Base-by-base conservation (phyloP, 2,797 vertebrate genomes). In the Cyclura pinguis region DNA sequence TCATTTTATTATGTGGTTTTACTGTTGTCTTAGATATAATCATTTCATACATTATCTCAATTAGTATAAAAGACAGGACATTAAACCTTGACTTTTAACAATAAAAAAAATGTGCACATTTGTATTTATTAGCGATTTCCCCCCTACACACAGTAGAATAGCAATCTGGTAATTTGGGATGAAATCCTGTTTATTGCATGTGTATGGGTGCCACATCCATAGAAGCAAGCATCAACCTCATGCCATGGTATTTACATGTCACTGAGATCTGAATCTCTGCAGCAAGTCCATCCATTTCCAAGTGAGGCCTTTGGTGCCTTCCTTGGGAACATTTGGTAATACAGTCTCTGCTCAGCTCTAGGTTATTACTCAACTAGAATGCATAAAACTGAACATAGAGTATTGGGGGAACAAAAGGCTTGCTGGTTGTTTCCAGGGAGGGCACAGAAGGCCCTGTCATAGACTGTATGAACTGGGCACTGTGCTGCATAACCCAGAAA, bases 1-100 rank as follows among this genome's bases (percentile, higher is more conserved):
- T 89, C 93, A 83, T 95, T 95, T 84, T 50, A 57, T 94, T 95
- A 73, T 94, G 89, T 93, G 57, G 67, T 0, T 1, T 7, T 95
- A n/a, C 3, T 35, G 14, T 50, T 10, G 93, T 86, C 13, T 92
- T 92, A 52, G n/a, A 69, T 35, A 81, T 32, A 35, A 29, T 4
- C 16, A 84, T 35, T 50, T 80, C 27, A 8, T 64, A 55, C 38
- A 76, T 84, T 90, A 77, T 80, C 50, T 72, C 82, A n/a, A 0
- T 84, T 74, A 91, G 90, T 92, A 32, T 62, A 85, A 80, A 91
- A 73, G 76, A 35, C 16, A 86, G 12, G 29, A 0, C 73, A 47
- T 90, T 90, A 89, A 89, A 62, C 74, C 55, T 67, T 89, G 91
- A 24, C n/a, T 76, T 80, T 32, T 35, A 6, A 74, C 92, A 27